Base-by-base conservation (phyloP, 2,888 invertebrate species). In the Suillia variegata region DNA sequence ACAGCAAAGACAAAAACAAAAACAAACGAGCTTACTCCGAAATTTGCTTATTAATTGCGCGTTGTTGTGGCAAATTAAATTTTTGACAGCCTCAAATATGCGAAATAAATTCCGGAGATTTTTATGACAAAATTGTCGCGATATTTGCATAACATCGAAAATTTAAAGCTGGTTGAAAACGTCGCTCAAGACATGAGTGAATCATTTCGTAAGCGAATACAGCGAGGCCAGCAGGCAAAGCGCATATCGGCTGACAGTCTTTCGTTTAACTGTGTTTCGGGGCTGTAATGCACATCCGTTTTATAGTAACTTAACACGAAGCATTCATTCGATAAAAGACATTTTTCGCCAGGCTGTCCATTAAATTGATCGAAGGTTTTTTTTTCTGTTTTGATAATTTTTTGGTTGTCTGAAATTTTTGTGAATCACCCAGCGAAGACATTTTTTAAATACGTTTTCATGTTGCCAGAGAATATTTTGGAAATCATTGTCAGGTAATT, bases 31-130 rank as follows among this genome's bases (percentile, higher is more conserved):
- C n/a, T n/a, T n/a, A n/a, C n/a, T n/a, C n/a, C n/a, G 59, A 52
- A 50, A 47, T 47, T 55, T 56, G 54, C 55, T 52, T 55, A 59
- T 59, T 59, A 55, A 59, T 55, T 55, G 55, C 42, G 38, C 13
- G 51, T 52, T 55, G 55, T 52, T 22, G 22, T 34, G 47, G 18
- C 42, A 59, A 59, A 59, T 59, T 51, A 55, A 51, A 49, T 45
- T 54, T 54, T 49, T 21, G 54, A 34, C 45, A 48, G 8, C 48
- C 21, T 38, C 38, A 38, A n/a, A 38, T 13, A n/a, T 13, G 12
- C 15, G 12, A 38, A 38, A 38, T 38, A 38, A 38, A 38, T 38
- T 38, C n/a, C 38, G 38, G 38, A 5, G 38, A 38, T n/a, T n/a
- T 38, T 13, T 13, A 4, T n/a, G 38, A 10, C 6, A n/a, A 5